Base-by-base conservation (phyloP, 2,797 vertebrate genomes). In the Sandelia bainsii region DNA sequence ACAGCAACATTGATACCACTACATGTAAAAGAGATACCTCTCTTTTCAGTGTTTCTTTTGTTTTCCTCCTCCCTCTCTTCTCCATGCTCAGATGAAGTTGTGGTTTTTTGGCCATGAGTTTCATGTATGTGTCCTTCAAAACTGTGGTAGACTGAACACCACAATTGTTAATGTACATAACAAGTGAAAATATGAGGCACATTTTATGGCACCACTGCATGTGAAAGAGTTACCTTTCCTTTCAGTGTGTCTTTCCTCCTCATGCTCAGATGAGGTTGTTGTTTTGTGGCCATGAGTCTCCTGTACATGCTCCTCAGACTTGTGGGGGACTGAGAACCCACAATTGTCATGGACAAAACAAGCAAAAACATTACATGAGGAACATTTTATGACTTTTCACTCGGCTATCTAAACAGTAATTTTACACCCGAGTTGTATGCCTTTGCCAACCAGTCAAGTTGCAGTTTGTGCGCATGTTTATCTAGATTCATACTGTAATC, bases 1-100 rank as follows among this genome's bases (percentile, higher is more conserved):
- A 56, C 17, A 17, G 51, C 27, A 39, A 40, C 2, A 8, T 22
- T 32, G 34, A 23, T 13, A 49, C 9, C 16, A 19, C 51, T 39
- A 32, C 46, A 42, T 62, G 25, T 44, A 19, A 14, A 42, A 46
- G 6, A 75, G 51, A 64, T 79, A 86, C 85, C 84, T 80, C 48
- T 61, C 13, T 52, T 73, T 48, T 72, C 44, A 56, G 54, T 22
- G 50, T 45, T 59, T 50, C 44, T 63, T 5, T 69, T 63, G 17
- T 54, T 61, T 12, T 81, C 53, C 42, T 58, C 22, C 34, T 29
- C 22, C 62, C 34, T 22, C 22, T 32, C 42, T 25, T 32, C 42
- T 16, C 19, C 4, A 0, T 66, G 66, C 16, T 50, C 58, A 46
- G 70, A 68, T 50, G 52, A 65, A 14, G 51, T 66, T 48, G 48